Evolutionary conservation across 2,888 invertebrate species (phyloP).

Genomic region (Lasiommata megera): DNA sequence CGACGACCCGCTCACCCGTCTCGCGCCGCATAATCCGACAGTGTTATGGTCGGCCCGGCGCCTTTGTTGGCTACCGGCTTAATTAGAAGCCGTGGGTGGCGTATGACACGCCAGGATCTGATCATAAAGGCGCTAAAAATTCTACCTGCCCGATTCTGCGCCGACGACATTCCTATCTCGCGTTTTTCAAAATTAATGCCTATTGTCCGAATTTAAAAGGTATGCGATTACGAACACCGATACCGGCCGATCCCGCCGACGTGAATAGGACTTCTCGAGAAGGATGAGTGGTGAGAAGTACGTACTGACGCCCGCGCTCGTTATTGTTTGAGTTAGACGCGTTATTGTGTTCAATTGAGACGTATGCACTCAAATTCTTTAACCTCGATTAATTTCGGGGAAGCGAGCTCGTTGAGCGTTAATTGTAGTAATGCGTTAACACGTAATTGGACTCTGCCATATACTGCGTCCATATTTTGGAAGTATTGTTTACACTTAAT

Average conservation of each 20-base stretch:
- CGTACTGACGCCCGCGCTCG: conserved; percentile 34
- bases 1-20: conserved; percentile 69
- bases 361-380: conserved; percentile 76
- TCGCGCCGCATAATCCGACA: conserved; percentile 71
- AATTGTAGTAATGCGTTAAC: conserved; percentile 71
- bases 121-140: conserved; percentile 79
- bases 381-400: conserved; percentile 78
- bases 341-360: conserved; percentile 68
- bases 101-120: conserved; percentile 77
- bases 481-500: too few species aligned
- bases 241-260: conserved; percentile 24
- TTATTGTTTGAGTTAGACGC: conserved; percentile 36
- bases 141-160: conserved; percentile 69
- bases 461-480: background rate
- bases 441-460: conserved; percentile 45
- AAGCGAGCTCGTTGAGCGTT: conserved; percentile 67
- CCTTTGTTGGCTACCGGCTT: conserved; percentile 78
- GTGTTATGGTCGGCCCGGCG: conserved; percentile 69
- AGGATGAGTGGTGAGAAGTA: conserved; percentile 22
- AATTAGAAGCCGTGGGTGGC: conserved; percentile 77
- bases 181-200: conserved; percentile 74
- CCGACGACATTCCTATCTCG: conserved; percentile 72
- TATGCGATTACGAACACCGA: conserved; percentile 33
- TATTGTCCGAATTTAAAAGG: conserved; percentile 56
- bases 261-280: conserved; percentile 21